Base-by-base conservation (phyloP, 2,797 vertebrate genomes). In the Fundulus diaphanus region DNA sequence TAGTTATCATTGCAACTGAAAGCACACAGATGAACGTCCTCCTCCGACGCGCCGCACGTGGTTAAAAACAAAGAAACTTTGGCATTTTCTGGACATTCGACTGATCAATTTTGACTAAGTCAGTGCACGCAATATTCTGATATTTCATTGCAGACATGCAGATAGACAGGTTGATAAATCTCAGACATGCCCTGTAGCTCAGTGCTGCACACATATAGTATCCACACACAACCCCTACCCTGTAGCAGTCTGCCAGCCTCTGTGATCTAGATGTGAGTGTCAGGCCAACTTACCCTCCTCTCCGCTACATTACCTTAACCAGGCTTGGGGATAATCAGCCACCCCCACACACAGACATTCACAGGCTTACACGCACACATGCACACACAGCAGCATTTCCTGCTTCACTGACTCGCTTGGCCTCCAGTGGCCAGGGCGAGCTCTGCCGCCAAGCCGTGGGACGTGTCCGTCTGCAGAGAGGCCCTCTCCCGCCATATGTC, bases 291-390 rank as follows among this genome's bases (percentile, higher is more conserved):
- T 93, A 93, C 87, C 87, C 90, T 91, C 82, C 78, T 92, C 88
- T 92, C 67, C 70, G 85, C 90, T 90, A 90, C 90, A 92, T 91
- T 93, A 93, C 90, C 86, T 92, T 89, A 92, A 89, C 90, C 83
- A 84, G 89, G 89, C 93, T 91, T 81, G 77, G 84, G 91, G 92
- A 91, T 92, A 87, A 92, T 93, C 88, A 90, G 88, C 88, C 82
- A 86, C 56, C 56, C 48, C 48, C 70, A 68, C 33, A 67, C 54
- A 68, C 70, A 70, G 51, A 72, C 52, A 79, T 42, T 52, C 44
- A 79, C 72, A 49, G 71, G 33, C 35, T 69, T 67, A 59, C 73
- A 78, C 37, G 76, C 82, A 44, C 75, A 70, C 66, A 70, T 70
- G 77, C 80, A 79, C 67, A 48, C 46, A 29, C 68, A 72, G 86